Base-by-base conservation (phyloP, 1,140 invertebrate species). In the Zaprionus davidi region DNA sequence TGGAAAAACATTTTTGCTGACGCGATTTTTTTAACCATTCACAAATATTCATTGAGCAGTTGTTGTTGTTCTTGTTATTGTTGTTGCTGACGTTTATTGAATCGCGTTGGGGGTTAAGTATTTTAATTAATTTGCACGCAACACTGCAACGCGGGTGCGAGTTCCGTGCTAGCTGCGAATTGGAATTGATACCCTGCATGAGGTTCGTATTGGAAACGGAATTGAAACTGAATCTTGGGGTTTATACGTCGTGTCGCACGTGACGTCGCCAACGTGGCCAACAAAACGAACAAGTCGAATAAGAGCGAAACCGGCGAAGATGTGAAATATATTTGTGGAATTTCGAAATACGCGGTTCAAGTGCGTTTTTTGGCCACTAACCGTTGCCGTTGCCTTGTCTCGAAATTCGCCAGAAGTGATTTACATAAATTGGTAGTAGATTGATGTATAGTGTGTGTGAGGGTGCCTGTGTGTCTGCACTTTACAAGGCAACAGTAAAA, bases 81-180 rank as follows among this genome's bases (percentile, higher is more conserved):
- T 34, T 55, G 22, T 41, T 59, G 28, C 60, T 59, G 44, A 28
- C 28, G 63, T 66, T 59, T 69, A 77, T 83, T 80, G 60, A 65
- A 55, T 62, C 58, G 57, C 55, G 68, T 68, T 63, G 41, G n/a
- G 68, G 44, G 56, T 71, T 80, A 53, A 81, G 80, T 88, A 73
- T 72, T 78, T 88, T 69, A 88, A 81, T 76, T 76, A 83, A 87
- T 88, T 88, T 66, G 65, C 80, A 72, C 73, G 76, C 74, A 81
- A 83, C 38, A 9, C n/a, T 71, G 64, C 85, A 80, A 56, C 36
- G 20, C 38, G 6, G 38, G 15, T 22, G 11, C n/a, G 34, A 71
- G 63, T 72, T 76, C 73, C 69, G 63, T 46, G 46, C 63, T 76
- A 41, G 71, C 12, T 26, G 31, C 28, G 53, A 38, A 58, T 34